Base-by-base conservation (phyloP, 1,140 invertebrate genomes). In the Pentalonia nigronervosa region DNA sequence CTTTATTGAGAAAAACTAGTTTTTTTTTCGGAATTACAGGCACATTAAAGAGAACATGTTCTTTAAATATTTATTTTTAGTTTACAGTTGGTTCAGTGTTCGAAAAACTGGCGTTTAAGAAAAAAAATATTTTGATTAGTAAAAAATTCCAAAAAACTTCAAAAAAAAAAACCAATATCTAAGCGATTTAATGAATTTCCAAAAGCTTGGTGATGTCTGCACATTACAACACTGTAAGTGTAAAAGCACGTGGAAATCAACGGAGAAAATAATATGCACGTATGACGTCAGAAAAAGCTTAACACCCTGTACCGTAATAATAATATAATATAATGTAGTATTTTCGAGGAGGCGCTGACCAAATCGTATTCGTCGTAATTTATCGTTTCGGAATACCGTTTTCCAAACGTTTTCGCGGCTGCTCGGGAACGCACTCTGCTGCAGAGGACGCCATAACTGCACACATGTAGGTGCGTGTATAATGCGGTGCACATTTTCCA, bases 281-380 rank as follows among this genome's bases (percentile, higher is more conserved):
- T n/a, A 53, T 6, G 21, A 6, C 14, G 60, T 41, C 41, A n/a
- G 50, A n/a, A n/a, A 76, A 76, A 17, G 3, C 14, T 14, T 6
- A n/a, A 76, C n/a, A 76, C 60, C 60, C 60, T 76, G 60, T 76
- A 76, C n/a, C 60, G n/a, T n/a, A n/a, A 76, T 17, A 76, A 76
- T 34, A 41, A 41, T 41, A 41, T 41, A 41, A 41, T 41, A 41
- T 41, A 41, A 36, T 83, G 20, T 23, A 21, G 34, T 36, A 36
- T 36, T 83, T 36, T 86, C 36, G 6, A 25, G 23, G 34, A 8
- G 83, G 41, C 8, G 41, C 25, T n/a, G n/a, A 34, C 86, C 86
- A n/a, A 88, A 87, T 48, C 25, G 36, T 86, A 86, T 47, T 47
- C 14, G 17, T 47, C 84, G 34, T 86, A 47, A 86, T 86, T 86